Evolutionary conservation across 2,113 vertebrate genomes (phyloP), one percentile per base, ranked within the genome.

Genomic region (Antennarius striatus): DNA sequence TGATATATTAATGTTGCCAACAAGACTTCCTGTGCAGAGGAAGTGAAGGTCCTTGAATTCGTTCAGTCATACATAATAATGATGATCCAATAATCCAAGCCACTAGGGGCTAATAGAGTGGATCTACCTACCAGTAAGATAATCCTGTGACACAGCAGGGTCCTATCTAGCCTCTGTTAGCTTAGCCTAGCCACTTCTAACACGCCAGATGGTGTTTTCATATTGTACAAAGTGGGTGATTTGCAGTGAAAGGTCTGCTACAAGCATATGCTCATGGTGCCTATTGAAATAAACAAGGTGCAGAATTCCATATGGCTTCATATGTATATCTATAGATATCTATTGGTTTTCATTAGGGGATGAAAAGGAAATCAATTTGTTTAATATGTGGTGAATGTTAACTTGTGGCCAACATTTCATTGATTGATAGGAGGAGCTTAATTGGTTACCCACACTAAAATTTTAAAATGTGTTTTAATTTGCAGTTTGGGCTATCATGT

Each of bases 131-230:
- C 82, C 88, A 82, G 83, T 83, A 75, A 88, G 56, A 85, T 91
- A 89, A 92, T 91, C 88, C 84, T 84, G 77, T 88, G 85, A 89
- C 88, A 91, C 89, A 87, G 83, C 75, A 75, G 84, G 85, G 68
- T 68, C 77, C 76, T 63, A 77, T 71, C 79, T 54, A 74, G 70
- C 55, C 81, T 78, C 80, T 61, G 71, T 81, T 87, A 90, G 77
- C 81, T 82, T 85, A 87, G 87, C 86, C 84, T 85, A 85, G 87
- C 84, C 46, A 22, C 80, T 70, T 75, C 89, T 91, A 80, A 77
- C 79, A 72, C 81, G 79, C 68, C 93, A 94, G 90, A 93, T 94
- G 91, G 92, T 92, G 92, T 93, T 94, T 93, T 93, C 88, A 91
- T 90, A 90, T 90, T 79, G 53, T 82, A 88, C 84, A 89, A 91